Conservation (phyloP, 1,140 invertebrate genomes). For the Brachionus sp. region DNA sequence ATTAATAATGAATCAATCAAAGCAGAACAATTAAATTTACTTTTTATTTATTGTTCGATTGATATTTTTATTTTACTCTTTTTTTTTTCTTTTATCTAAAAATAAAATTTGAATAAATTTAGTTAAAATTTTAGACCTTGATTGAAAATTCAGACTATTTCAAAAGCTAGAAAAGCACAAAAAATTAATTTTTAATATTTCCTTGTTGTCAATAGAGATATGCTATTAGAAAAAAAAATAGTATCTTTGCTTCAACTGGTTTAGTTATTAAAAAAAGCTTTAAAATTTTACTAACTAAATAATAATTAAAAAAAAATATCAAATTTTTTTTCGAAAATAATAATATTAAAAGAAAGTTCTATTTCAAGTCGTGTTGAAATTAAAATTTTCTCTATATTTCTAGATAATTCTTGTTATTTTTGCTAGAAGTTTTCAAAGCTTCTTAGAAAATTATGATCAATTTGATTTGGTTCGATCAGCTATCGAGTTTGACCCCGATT, state of each 20-base stretch:
- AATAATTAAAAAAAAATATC: background rate
- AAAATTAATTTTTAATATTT: background rate
- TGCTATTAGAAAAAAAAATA: background rate
- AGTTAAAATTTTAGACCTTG: too few relatives aligned
- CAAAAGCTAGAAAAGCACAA: background rate
- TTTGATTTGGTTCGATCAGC: background rate
- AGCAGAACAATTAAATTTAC: background rate
- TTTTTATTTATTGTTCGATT: background rate
- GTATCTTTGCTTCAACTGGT: background rate
- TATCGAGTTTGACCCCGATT: background rate
- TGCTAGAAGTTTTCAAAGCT: background rate
- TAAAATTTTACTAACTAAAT: background rate
- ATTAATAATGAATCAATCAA: background rate
- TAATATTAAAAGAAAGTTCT: background rate
- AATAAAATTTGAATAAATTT: background rate
- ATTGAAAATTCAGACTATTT: too few relatives aligned
- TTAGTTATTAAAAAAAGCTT: background rate
- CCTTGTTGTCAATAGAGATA: background rate
- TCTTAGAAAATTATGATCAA: background rate
- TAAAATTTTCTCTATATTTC: constrained; percentile 27
- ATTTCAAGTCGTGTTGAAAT: constrained; percentile 21
- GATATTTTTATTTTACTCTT: background rate
- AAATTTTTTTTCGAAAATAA: background rate
- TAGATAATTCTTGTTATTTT: constrained; percentile 29
- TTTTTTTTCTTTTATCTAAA: background rate